Evolutionary conservation across 2,888 invertebrate genomes (phyloP).

Genomic region (Hemistola chrysoprasaria): DNA sequence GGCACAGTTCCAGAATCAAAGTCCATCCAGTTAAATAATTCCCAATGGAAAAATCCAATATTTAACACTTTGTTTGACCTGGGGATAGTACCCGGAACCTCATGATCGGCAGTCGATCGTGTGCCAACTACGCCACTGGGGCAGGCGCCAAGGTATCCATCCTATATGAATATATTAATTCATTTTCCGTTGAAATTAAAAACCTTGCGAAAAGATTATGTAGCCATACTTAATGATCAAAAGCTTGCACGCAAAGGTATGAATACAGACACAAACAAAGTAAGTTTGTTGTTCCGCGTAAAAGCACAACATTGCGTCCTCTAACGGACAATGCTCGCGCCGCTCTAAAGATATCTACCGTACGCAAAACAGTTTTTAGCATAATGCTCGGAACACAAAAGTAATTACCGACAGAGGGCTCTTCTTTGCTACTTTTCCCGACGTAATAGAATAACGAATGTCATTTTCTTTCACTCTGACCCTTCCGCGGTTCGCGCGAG

Average conservation of each 20-base stretch:
- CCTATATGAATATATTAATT: too few species aligned
- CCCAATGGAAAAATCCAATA: too few species aligned
- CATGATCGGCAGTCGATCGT: too few species aligned
- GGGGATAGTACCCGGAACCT: too few species aligned
- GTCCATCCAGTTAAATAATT: too few species aligned
- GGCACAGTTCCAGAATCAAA: too few species aligned
- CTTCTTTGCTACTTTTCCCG: constrained; percentile 68
- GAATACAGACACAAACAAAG: constrained; percentile 46
- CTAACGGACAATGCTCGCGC: constrained; percentile 34
- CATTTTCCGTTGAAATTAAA: too few species aligned
- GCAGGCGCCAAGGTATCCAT: too few species aligned
- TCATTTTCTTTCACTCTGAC: constrained; percentile 80
- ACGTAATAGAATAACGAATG: constrained; percentile 81
- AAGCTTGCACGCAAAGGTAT: constrained; percentile 42
- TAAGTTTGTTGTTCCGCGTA: constrained; percentile 46
- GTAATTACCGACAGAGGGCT: constrained; percentile 67
- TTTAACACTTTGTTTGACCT: too few species aligned
- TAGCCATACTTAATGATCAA: constrained; percentile 32
- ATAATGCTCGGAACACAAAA: constrained; percentile 45
- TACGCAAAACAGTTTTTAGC: constrained; percentile 46
- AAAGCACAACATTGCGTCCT: constrained; percentile 26
- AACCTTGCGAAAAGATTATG: constrained; percentile 21
- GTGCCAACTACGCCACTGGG: too few species aligned
- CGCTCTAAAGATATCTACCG: constrained; percentile 39
- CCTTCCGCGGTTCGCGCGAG: constrained; percentile 78